Base-by-base conservation (phyloP, 2,888 invertebrate species). In the Meandrusa payeni region DNA sequence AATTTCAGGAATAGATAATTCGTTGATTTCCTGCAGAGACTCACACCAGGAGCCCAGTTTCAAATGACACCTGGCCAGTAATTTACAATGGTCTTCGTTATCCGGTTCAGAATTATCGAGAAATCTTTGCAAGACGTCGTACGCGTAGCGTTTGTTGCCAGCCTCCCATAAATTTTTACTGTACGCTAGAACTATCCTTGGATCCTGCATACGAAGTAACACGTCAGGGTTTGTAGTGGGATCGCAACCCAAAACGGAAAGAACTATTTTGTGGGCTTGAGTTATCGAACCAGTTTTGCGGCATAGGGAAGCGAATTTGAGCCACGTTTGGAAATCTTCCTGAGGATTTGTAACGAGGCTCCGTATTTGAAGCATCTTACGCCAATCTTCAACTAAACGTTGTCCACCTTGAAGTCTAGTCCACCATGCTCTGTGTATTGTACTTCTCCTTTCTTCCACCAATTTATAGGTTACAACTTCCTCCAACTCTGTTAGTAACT, bases 381-480 rank as follows among this genome's bases (percentile, higher is more conserved):
- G 96, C 99, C 99, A 99, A 72, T 99, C 99, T 73, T 99, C 99
- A 0, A 98, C 97, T 31, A 97, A 90, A 26, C 95, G 89, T 66
- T 99, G 97, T 6, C 98, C 98, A 0, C 98, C 97, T 69, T 95
- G 97, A 13, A 99, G 79, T 47, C 99, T 89, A 49, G 96, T 93
- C 97, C 98, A 98, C 98, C 98, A 98, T 90, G 97, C 93, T 32
- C 90, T 89, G 36, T 93, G 91, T 37, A 97, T 93, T 2, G 92
- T 90, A 28, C 90, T 91, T 39, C 97, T 88, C 38, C 98, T 89
- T 71, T 99, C 98, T 0, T 97, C 96, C n/a, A 98, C 94, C 19
- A 98, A 81, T 74, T 98, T 97, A 69, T 96, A 99, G 57, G 98
- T 98, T 34, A 99, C 97, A 0, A 97, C 96, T 87, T 99, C 99